Evolutionary conservation across 2,113 vertebrate species (phyloP).

Genomic region (Promerops cafer): DNA sequence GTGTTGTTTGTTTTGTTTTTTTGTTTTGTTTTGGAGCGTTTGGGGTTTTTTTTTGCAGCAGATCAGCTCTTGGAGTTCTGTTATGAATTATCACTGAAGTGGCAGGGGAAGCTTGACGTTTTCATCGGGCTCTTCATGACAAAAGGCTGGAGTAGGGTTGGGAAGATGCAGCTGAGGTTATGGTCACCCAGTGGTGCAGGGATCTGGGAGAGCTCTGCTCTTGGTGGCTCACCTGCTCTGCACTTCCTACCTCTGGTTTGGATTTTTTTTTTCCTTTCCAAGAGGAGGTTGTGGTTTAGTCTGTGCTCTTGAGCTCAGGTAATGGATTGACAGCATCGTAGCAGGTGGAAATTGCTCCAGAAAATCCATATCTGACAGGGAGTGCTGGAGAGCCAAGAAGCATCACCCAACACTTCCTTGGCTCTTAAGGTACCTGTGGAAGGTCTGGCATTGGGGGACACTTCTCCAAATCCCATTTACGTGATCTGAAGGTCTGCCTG

Average conservation of each 20-base stretch:
- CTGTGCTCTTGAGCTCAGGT: background rate
- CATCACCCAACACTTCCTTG: background rate
- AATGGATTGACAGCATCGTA: background rate
- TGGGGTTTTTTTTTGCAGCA: background rate
- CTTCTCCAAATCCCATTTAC: background rate
- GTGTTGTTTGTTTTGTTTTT: background rate
- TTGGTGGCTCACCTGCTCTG: background rate
- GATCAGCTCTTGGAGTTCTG: constrained; percentile 30
- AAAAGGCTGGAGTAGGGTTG: background rate
- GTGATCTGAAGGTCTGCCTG: background rate
- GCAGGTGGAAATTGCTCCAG: background rate
- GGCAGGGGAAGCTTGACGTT: background rate
- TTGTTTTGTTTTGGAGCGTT: background rate
- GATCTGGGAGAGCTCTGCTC: background rate
- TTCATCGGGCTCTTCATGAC: background rate
- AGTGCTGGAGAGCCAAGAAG: background rate
- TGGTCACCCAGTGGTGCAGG: background rate
- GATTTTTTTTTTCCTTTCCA: background rate
- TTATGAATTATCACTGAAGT: constrained; percentile 32
- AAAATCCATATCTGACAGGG: background rate
- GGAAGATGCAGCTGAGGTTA: background rate
- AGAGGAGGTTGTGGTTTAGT: background rate
- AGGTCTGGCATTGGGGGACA: background rate
- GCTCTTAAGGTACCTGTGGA: background rate
- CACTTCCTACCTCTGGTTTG: background rate